Base-by-base conservation (phyloP, 2,888 invertebrate genomes). In the Macropis europaea region DNA sequence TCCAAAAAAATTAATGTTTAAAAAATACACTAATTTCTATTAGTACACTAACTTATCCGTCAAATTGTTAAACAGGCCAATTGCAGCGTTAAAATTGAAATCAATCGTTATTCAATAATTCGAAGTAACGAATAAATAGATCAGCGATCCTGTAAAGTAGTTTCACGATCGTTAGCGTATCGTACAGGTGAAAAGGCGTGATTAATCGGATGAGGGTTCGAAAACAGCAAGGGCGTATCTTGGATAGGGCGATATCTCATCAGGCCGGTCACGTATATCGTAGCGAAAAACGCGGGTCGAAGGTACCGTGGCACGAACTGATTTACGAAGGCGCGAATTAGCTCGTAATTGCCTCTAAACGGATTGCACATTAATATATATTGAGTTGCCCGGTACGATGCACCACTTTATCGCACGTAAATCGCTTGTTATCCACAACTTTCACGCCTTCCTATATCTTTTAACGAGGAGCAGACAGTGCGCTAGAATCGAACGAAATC, bases 241-340 rank as follows among this genome's bases (percentile, higher is more conserved):
- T 40, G 13, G n/a, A n/a, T n/a, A n/a, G n/a, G n/a, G 62, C 52
- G 52, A 71, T 56, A 52, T 56, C 56, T 69, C 61, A 60, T 71
- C 52, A 54, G 17, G 2, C 24, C 40, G 54, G 43, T 32, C 47
- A 34, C 42, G 56, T 64, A 48, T 1, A 24, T 28, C 4, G 19
- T 15, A 22, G 15, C 6, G 28, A 32, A 53, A 54, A 48, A 54
- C n/a, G 11, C 17, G n/a, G 22, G 15, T 26, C 11, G 24, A 13
- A 11, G 22, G 9, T 6, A n/a, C 15, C n/a, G n/a, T 1, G 42
- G 28, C 19, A 28, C 7, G 22, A 15, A n/a, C 36, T 62, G 66
- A 67, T 73, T 82, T 71, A 71, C 61, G 67, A 77, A 82, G 71
- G 62, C 64, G 66, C 53, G 75, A 75, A 73, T 77, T 53, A 73